Evolutionary conservation across 2,113 vertebrate genomes (phyloP).

Genomic region (Cyphomyrus plagiostoma): DNA sequence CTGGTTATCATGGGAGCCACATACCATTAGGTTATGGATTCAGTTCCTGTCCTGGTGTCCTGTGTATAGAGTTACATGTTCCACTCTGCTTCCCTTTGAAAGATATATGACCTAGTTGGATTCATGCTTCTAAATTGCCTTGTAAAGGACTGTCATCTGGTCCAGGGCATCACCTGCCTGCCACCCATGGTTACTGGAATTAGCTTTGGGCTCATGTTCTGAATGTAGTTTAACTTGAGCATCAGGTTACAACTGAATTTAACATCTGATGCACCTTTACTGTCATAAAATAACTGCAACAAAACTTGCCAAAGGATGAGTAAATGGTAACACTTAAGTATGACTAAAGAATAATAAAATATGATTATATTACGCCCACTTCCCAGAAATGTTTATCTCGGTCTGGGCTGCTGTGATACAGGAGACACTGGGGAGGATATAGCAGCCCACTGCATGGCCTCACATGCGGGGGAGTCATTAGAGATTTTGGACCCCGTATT

Average conservation of each 20-base stretch:
- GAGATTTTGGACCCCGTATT: too few relatives aligned
- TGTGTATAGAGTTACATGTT: neutral
- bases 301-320: neutral
- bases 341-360: neutral
- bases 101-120: neutral
- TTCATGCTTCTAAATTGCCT: neutral
- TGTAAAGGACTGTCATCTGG: neutral
- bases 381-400: neutral
- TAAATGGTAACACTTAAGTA: neutral
- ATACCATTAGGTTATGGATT: neutral
- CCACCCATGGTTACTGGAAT: neutral
- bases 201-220: neutral
- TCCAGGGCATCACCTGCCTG: neutral
- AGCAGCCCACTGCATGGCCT: neutral
- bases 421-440: neutral
- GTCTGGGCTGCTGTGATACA: neutral
- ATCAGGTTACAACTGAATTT: neutral
- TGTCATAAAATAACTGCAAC: neutral
- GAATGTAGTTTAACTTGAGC: neutral
- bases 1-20: neutral
- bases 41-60: neutral
- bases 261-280: neutral
- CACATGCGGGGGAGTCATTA: too few relatives aligned
- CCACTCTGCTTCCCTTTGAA: neutral
- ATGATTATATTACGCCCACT: neutral